These are phyloP conservation scores for Chamaea fasciata DNA, from an alignment of 2,113 vertebrate genomes.

Conservation along the genomic window DNA sequence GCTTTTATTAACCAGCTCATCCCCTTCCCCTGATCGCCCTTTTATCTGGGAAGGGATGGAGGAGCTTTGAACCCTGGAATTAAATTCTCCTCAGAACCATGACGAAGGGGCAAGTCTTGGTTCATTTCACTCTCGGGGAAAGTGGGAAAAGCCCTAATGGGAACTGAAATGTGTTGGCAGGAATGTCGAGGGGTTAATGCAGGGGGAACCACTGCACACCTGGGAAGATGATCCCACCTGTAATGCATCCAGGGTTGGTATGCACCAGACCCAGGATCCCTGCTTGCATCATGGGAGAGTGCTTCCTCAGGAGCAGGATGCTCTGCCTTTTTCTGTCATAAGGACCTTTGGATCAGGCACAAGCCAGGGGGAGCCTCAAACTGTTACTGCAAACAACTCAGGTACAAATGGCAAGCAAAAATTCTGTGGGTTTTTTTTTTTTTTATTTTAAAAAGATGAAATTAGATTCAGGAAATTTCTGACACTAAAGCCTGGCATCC, in stretches of 20 bases:
- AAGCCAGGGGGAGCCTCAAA: background rate
- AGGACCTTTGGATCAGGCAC: background rate
- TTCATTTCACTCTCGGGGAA: conserved; percentile 22
- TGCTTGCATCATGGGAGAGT: background rate
- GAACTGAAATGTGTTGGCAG: background rate
- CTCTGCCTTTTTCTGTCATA: background rate
- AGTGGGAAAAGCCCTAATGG: conserved; percentile 1
- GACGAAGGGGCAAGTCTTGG: conserved; percentile 49
- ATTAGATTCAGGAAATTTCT: background rate
- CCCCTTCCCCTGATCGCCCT: conserved; percentile 50
- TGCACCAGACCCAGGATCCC: fast-evolving
- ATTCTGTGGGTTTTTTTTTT: background rate
- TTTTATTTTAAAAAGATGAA: background rate
- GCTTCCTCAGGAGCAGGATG: background rate
- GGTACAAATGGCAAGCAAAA: background rate
- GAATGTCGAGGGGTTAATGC: conserved; percentile 8
- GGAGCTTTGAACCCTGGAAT: conserved; percentile 74
- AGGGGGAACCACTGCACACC: background rate
- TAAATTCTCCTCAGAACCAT: conserved; percentile 56
- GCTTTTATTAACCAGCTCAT: conserved; percentile 70
- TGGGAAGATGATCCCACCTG: background rate
- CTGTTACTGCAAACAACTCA: background rate
- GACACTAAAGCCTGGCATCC: background rate
- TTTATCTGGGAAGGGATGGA: conserved; percentile 71
- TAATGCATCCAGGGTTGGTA: background rate